phyloP scores from a whole-genome alignment of 1,140 invertebrate genomes.

The Drosophila pandora region DNA sequence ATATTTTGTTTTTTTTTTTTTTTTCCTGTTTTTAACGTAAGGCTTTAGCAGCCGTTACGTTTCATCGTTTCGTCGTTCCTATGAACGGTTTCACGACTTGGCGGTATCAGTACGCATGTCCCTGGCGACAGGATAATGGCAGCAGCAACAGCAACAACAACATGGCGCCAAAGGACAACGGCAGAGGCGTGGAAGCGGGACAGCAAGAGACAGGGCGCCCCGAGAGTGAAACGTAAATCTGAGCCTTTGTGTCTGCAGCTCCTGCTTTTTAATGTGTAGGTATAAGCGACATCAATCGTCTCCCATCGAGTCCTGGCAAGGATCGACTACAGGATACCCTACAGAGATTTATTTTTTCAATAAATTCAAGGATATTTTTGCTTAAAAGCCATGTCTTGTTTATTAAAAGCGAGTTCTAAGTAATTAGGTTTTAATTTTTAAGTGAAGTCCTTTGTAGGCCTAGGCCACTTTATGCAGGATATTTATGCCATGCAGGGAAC shows the following conservation, averaged over 20 bases:
- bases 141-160: conserved; percentile 10
- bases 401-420: too few species aligned
- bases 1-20: background rate
- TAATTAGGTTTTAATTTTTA: too few species aligned
- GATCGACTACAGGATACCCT: background rate
- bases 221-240: conserved; percentile 33
- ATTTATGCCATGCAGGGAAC: background rate
- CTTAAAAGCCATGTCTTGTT: too few species aligned
- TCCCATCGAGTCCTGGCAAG: background rate
- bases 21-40: conserved; percentile 1
- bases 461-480: too few species aligned
- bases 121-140: conserved; percentile 19
- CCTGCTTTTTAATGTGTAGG: conserved; percentile 25
- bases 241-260: conserved; percentile 46
- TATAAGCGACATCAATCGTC: conserved; percentile 24
- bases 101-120: conserved; percentile 47
- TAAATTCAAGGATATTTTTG: too few species aligned
- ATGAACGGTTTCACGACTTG: conserved; percentile 35
- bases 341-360: too few species aligned
- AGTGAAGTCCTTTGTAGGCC: background rate
- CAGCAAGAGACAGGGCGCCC: background rate
- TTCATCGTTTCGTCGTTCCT: conserved; percentile 35
- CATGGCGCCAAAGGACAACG: conserved; percentile 24
- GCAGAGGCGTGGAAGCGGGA: conserved; percentile 1
- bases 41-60: conserved; percentile 7